Evolutionary conservation across 2,888 invertebrate genomes (phyloP), one percentile per base, ranked within the genome.

Genomic region (Sericinus montela): DNA sequence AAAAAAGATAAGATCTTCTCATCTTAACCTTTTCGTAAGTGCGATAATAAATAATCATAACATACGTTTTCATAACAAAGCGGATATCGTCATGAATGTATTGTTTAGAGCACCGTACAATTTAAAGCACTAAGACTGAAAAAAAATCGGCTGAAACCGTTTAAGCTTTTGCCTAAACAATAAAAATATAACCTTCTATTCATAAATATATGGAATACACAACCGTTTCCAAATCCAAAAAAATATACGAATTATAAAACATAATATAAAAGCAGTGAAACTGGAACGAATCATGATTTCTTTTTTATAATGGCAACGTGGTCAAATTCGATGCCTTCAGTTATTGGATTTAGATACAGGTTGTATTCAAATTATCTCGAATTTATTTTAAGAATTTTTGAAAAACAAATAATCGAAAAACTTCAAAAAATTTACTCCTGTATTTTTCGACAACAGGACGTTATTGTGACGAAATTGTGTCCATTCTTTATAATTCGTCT

Each of bases 111-210:
- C 69, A 75, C 69, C 66, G 67, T 55, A 63, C 63, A 65, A 67
- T 74, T 79, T 82, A 78, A 79, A 87, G 82, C 85, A 84, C 79
- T 83, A 87, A 88, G 87, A 88, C 87, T 88, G 87, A 87, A 73
- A 44, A 10, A n/a, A 75, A 72, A 60, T 77, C 73, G 81, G 84
- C 78, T 76, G 69, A 75, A 70, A 68, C 64, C 61, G 54, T 62
- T 64, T 57, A 68, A 62, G 72, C 72, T 72, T 75, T 72, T 66
- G 68, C 74, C 67, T 68, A 67, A 67, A 62, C 60, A 52, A 58
- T 49, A 49, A 53, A 56, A 58, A 62, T 59, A 55, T 53, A 56
- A 57, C 65, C 65, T 67, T 67, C 67, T 67, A 59, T 58, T 57
- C 61, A 56, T 53, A 45, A 51, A 60, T 45, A 55, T 51, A 57